These are phyloP conservation scores for Tenebrosternarchus preto DNA, from an alignment of 2,113 vertebrate genomes.

Conservation along the genomic window DNA sequence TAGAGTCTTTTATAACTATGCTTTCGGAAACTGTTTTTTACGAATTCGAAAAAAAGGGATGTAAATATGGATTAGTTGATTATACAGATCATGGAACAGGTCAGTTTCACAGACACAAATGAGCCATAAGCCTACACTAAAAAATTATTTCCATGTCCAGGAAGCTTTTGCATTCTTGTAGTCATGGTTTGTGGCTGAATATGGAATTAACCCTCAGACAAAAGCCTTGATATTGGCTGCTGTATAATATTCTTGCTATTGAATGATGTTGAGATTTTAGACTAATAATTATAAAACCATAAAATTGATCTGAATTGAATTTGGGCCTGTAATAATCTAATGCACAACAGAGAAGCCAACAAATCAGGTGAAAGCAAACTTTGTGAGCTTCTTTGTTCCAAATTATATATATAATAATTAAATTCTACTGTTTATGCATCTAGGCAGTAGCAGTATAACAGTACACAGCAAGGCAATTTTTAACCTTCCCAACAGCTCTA, in stretches of 20 bases:
- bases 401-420: not conserved
- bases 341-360: constrained; percentile 5
- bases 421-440: not conserved
- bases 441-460: not conserved
- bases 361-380: not conserved
- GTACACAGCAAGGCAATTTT: not conserved
- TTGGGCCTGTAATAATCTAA: not conserved
- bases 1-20: not conserved
- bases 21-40: no score
- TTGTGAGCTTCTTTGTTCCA: not conserved
- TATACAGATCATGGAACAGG: not conserved
- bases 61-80: not conserved
- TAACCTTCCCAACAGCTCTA: no score
- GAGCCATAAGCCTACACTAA: no score
- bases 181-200: not conserved
- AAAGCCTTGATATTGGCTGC: not conserved
- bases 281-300: not conserved
- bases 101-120: no score
- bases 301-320: constrained; percentile 6
- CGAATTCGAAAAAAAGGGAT: not conserved
- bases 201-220: not conserved
- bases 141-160: no score
- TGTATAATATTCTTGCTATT: not conserved
- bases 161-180: no score
- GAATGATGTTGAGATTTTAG: not conserved